Conservation (phyloP, 2,888 invertebrate species). For the Malacosoma neustria region DNA sequence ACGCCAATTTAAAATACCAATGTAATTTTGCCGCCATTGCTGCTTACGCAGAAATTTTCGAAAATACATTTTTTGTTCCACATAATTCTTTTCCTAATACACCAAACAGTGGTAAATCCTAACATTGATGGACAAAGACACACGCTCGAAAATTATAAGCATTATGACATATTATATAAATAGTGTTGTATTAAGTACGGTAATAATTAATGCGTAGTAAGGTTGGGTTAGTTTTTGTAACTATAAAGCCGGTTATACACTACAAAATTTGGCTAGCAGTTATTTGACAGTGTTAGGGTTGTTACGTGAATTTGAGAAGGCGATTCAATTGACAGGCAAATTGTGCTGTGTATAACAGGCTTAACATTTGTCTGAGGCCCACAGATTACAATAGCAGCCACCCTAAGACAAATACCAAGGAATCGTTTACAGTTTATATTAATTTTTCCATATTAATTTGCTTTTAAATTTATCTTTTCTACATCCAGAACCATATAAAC, state of each 20-base stretch:
- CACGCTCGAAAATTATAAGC: constrained; percentile 75
- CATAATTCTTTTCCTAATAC: constrained; percentile 63
- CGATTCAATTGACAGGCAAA: no score
- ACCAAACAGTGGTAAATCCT: constrained; percentile 69
- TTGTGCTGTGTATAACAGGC: no score
- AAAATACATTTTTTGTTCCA: constrained; percentile 46
- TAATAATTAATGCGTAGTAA: constrained; percentile 70
- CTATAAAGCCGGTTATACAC: no score
- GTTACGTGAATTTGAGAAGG: no score
- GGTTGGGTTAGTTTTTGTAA: constrained; percentile 66
- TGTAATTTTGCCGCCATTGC: constrained; percentile 4
- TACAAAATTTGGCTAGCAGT: no score
- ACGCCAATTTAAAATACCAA: constrained; percentile 51
- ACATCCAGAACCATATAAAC: constrained; percentile 76
- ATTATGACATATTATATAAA: constrained; percentile 73
- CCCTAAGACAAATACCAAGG: constrained; percentile 70
- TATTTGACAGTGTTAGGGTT: no score
- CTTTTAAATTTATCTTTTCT: constrained; percentile 68
- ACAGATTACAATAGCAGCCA: constrained; percentile 72
- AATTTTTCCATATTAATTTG: constrained; percentile 57
- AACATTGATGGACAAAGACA: constrained; percentile 75
- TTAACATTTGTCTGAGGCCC: constrained; percentile 65
- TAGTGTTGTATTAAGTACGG: constrained; percentile 69
- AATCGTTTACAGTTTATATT: constrained; percentile 54
- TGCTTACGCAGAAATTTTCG: constrained; percentile 34